Evolutionary conservation across 2,113 vertebrate genomes (phyloP).

Genomic region (Rhea americana): DNA sequence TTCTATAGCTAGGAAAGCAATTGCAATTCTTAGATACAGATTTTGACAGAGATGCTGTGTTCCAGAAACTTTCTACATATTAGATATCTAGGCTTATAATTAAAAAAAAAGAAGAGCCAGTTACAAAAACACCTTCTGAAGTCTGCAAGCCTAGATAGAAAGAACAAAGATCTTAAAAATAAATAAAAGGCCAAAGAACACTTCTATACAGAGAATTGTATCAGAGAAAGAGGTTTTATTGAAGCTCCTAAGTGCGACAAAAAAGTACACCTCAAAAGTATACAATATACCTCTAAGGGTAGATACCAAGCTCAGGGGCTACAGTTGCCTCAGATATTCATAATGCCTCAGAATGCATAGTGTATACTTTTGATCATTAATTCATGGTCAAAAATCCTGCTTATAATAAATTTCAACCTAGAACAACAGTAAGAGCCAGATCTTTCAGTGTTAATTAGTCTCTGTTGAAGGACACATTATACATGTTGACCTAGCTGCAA

Average conservation of each 20-base stretch:
- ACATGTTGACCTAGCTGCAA: neutral
- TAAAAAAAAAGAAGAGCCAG: neutral
- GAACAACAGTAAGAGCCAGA: neutral
- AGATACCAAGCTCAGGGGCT: neutral
- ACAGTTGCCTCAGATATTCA: neutral
- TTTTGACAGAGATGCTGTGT: neutral
- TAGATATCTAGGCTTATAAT: neutral
- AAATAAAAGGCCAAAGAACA: neutral
- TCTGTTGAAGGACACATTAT: neutral
- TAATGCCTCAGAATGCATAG: neutral
- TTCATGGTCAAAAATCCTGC: neutral
- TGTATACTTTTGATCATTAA: neutral
- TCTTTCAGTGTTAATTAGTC: neutral
- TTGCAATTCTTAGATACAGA: neutral
- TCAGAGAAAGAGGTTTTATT: neutral
- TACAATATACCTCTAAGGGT: rapidly evolving
- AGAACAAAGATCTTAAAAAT: neutral
- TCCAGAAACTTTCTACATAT: neutral
- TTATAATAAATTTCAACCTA: neutral
- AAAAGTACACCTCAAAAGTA: neutral
- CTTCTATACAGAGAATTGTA: neutral
- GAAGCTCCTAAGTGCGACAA: neutral
- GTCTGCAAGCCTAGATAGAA: neutral
- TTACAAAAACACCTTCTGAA: neutral
- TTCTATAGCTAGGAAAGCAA: neutral